A percentile compares a stretch with the other conserved stretches of the same genome.
phyloP scores from a whole-genome alignment of 2,113 vertebrate genomes.

The Gymnobelideus leadbeateri region DNA sequence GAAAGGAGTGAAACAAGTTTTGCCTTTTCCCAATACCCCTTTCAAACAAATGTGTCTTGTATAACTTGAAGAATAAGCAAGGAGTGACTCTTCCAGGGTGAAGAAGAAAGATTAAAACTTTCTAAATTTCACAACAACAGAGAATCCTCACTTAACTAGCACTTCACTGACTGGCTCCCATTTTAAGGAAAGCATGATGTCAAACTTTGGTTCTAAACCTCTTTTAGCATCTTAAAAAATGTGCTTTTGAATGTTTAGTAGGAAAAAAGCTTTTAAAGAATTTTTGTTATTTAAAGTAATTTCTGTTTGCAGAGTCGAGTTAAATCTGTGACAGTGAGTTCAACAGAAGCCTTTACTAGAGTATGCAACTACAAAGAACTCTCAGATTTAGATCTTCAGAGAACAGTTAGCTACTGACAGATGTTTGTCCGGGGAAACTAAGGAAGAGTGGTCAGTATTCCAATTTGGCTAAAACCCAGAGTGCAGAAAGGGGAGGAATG shows the following conservation, averaged over 20 bases:
- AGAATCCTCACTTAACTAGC: background rate
- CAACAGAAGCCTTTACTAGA: background rate
- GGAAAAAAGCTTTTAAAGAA: background rate
- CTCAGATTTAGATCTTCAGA: background rate
- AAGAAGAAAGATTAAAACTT: background rate
- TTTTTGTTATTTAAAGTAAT: background rate
- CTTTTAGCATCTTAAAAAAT: background rate
- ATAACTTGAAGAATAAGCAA: background rate
- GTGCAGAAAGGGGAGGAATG: background rate
- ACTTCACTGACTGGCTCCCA: background rate
- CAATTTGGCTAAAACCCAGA: background rate
- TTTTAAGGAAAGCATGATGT: background rate
- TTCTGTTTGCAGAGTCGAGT: background rate
- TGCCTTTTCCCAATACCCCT: background rate
- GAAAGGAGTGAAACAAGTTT: constrained; percentile 17
- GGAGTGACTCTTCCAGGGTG: background rate
- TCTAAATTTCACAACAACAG: background rate
- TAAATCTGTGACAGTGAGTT: background rate
- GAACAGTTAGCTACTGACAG: background rate
- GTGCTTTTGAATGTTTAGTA: background rate
- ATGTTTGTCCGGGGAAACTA: background rate
- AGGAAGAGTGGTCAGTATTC: background rate
- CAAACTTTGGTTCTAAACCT: background rate
- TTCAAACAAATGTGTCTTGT: background rate
- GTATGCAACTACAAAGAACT: background rate